Evolutionary conservation across 2,888 invertebrate genomes (phyloP).

Genomic region (Lasioglossum marginatum): DNA sequence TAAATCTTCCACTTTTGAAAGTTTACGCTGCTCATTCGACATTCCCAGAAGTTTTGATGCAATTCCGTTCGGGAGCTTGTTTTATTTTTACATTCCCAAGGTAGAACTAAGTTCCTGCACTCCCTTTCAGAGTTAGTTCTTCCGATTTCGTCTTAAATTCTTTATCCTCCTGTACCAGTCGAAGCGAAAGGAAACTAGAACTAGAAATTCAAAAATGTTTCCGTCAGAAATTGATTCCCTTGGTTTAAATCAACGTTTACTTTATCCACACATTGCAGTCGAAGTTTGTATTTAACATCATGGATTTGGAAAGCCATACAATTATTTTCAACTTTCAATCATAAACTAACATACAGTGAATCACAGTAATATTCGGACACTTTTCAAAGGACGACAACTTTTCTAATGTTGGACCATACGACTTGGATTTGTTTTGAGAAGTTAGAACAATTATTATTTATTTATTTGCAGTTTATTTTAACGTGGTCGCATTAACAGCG

Average conservation of each 20-base stretch:
- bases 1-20: conserved; percentile 22
- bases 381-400: no score
- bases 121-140: conserved; percentile 28
- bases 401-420: no score
- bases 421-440: no score
- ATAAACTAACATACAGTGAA: no score
- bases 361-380: no score
- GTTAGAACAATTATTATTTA: no score
- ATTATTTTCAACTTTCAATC: no score
- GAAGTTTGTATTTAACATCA: no score
- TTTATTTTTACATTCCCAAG: conserved; percentile 34
- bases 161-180: background rate
- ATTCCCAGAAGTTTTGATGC: conserved; percentile 25
- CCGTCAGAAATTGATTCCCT: background rate
- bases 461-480: no score
- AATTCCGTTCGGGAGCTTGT: conserved; percentile 21
- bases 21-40: conserved; percentile 19
- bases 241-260: background rate
- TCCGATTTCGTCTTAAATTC: conserved; percentile 30
- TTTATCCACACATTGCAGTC: background rate
- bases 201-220: background rate
- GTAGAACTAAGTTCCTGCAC: conserved; percentile 15
- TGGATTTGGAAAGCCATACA: no score
- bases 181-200: background rate
- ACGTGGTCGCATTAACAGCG: no score